Evolutionary conservation across 2,888 invertebrate genomes (phyloP), one percentile per base, ranked within the genome.

Genomic region (Meliscaeva auricollis): DNA sequence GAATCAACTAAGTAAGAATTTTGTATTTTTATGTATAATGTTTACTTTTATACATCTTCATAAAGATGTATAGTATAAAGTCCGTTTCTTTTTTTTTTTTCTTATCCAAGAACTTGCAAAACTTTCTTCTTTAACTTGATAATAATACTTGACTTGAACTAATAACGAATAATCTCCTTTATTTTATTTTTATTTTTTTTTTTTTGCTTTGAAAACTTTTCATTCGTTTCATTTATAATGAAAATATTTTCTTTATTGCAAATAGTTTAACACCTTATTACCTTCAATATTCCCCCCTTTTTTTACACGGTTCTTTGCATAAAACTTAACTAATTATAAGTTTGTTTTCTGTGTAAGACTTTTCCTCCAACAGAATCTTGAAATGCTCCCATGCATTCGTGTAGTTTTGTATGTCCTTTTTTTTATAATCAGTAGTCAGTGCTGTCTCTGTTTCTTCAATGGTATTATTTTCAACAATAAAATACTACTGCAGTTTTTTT

Each of bases 261-360:
- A 38, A 54, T 54, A 54, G 4, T 32, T 44, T 22, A 30, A 69
- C 54, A 83, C 54, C 60, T 68, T 73, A 68, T 46, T 68, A 35
- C 38, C 30, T 46, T 22, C 17, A 9, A 30, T 13, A 15, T 41
- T 38, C 38, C 46, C 58, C 64, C 13, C 17, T 54, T 26, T 62
- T 64, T 52, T 75, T 15, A 6, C 13, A 46, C 30, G 11, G 11
- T 46, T 30, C 17, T 13, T 50, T 66, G 66, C 75, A 68, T 79
- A 60, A 84, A 84, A 84, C 84, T 79, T 70, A 84, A 76, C 75
- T 72, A 76, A 84, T 79, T 84, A 80, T 84, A 84, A 84, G 79
- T 84, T 80, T 72, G 7, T 66, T 54, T 60, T 11, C 46, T 38
- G 32, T 26, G 44, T 64, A 41, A n/a, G 22, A 75, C 4, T 52